Conservation (phyloP, 2,113 vertebrate species). For the Eudyptes chrysolophus region DNA sequence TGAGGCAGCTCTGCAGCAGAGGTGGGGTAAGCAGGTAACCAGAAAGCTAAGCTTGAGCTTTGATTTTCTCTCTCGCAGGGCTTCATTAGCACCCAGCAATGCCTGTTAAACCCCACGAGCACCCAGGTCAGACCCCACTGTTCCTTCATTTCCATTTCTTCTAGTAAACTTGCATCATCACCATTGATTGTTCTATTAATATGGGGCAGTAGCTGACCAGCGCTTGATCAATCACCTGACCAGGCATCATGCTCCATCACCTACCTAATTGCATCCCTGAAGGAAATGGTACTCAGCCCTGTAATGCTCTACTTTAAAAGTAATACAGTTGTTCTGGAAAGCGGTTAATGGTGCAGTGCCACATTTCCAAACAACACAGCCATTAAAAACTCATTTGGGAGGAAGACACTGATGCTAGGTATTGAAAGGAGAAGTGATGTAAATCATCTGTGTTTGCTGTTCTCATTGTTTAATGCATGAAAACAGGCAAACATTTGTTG, state of each 20-base stretch:
- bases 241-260: neutral
- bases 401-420: neutral
- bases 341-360: neutral
- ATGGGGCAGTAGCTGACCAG: neutral
- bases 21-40: neutral
- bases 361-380: neutral
- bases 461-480: neutral
- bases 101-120: neutral
- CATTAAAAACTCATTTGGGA: constrained; percentile 20
- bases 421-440: constrained; percentile 3
- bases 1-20: neutral
- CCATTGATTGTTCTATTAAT: neutral
- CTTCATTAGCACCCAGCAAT: neutral
- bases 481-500: neutral
- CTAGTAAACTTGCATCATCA: neutral
- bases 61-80: neutral
- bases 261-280: neutral
- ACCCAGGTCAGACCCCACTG: accelerated
- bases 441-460: neutral
- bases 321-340: neutral
- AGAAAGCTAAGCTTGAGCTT: neutral
- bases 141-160: neutral
- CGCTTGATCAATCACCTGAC: neutral
- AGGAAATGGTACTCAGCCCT: neutral
- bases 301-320: neutral